Evolutionary conservation across 2,888 invertebrate species (phyloP).

Genomic region (Agrotis puta): DNA sequence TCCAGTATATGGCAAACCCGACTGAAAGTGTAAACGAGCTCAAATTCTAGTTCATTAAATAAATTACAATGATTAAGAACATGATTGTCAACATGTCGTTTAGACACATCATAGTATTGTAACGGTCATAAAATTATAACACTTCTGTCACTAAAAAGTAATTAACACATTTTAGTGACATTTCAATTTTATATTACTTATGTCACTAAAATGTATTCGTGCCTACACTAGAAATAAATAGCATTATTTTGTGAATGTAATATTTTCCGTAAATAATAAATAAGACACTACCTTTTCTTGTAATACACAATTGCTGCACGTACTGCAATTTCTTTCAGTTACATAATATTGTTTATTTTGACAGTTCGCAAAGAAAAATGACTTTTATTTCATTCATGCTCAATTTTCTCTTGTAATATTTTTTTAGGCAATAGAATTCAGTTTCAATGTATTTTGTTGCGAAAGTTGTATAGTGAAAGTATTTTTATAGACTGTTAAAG

Average conservation of each 20-base stretch:
- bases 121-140: background rate
- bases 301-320: background rate
- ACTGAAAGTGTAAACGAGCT: constrained; percentile 42
- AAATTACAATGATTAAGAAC: constrained; percentile 49
- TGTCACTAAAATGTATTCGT: too few species aligned
- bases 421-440: background rate
- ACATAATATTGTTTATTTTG: constrained; percentile 16
- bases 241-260: background rate
- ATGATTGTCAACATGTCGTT: constrained; percentile 23
- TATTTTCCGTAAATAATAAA: constrained; percentile 8
- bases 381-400: background rate
- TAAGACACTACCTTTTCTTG: background rate
- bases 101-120: constrained; percentile 8
- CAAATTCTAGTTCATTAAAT: constrained; percentile 34
- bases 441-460: constrained; percentile 11
- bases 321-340: constrained; percentile 3
- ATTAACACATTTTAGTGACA: too few species aligned
- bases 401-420: background rate
- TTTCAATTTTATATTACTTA: too few species aligned
- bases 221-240: background rate
- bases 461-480: constrained; percentile 32
- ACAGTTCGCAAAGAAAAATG: background rate
- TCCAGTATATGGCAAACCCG: constrained; percentile 47
- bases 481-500: constrained; percentile 44
- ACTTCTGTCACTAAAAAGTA: too few species aligned